Conservation (phyloP, 1,140 invertebrate genomes). For the Orussus abietinus region DNA sequence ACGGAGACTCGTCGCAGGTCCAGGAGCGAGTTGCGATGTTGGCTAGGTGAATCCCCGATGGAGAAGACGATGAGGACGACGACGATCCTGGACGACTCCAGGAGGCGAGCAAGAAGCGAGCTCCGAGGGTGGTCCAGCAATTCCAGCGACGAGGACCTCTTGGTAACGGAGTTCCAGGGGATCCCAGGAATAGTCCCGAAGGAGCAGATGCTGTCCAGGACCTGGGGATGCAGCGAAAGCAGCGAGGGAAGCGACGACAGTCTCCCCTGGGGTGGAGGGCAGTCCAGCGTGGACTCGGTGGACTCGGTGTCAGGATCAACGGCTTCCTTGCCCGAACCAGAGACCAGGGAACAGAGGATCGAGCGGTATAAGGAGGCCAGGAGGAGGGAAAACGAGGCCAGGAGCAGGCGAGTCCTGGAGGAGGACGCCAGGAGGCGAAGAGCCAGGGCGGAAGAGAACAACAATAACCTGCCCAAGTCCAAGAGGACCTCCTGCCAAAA, state of each 20-base stretch:
- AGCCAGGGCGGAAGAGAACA: constrained; percentile 34
- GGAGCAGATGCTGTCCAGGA: constrained; percentile 23
- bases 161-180: constrained; percentile 35
- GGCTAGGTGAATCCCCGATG: constrained; percentile 32
- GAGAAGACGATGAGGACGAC: constrained; percentile 24
- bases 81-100: constrained; percentile 27
- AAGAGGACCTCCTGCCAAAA: constrained; percentile 7
- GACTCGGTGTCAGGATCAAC: constrained; percentile 21
- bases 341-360: constrained; percentile 45
- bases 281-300: constrained; percentile 34
- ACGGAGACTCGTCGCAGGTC: constrained; percentile 41
- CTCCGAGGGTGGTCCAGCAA: constrained; percentile 47
- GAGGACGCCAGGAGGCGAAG: constrained; percentile 41
- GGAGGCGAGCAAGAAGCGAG: constrained; percentile 41
- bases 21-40: constrained; percentile 44
- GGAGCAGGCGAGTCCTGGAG: constrained; percentile 40
- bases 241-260: constrained; percentile 52
- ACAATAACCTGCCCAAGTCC: constrained; percentile 24
- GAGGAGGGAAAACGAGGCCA: constrained; percentile 44
- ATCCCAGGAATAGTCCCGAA: constrained; percentile 27
- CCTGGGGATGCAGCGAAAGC: constrained; percentile 49
- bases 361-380: constrained; percentile 47
- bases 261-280: constrained; percentile 37
- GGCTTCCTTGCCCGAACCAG: constrained; percentile 25
- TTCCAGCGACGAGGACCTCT: constrained; percentile 48